phyloP scores from a whole-genome alignment of 2,888 invertebrate species.

The Macropis europaea region DNA sequence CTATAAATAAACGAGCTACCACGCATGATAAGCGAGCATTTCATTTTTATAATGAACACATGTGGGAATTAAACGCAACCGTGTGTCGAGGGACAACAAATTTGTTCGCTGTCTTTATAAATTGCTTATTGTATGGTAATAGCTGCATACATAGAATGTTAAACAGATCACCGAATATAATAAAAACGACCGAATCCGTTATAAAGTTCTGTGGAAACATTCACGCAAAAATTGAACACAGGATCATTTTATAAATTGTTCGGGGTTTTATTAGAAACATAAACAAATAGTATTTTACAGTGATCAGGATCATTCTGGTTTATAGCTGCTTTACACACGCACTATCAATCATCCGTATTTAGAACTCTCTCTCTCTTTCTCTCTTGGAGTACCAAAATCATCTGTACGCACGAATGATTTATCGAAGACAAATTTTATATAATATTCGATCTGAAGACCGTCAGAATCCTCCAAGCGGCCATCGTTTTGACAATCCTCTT shows the following conservation, averaged over 20 bases:
- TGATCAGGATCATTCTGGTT: slow-evolving; percentile 1
- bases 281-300: slow-evolving; percentile 57
- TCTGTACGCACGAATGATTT: not conserved
- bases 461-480: not conserved
- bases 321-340: not conserved
- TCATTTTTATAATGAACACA: too few relatives aligned
- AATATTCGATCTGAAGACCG: not conserved
- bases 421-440: slow-evolving; percentile 9
- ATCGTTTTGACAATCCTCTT: too few relatives aligned
- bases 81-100: too few relatives aligned
- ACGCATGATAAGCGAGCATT: too few relatives aligned
- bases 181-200: too few relatives aligned
- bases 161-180: too few relatives aligned
- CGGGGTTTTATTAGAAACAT: slow-evolving; percentile 62
- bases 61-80: too few relatives aligned
- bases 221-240: not conserved
- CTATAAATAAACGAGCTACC: too few relatives aligned
- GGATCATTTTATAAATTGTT: not conserved
- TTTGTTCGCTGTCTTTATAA: too few relatives aligned
- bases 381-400: not conserved
- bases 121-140: too few relatives aligned
- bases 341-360: slow-evolving; percentile 13
- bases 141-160: too few relatives aligned
- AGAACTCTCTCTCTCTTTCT: not conserved
- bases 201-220: too few relatives aligned